Conservation (phyloP, 2,797 vertebrate species). For the Myoxocephalus aenaeus region DNA sequence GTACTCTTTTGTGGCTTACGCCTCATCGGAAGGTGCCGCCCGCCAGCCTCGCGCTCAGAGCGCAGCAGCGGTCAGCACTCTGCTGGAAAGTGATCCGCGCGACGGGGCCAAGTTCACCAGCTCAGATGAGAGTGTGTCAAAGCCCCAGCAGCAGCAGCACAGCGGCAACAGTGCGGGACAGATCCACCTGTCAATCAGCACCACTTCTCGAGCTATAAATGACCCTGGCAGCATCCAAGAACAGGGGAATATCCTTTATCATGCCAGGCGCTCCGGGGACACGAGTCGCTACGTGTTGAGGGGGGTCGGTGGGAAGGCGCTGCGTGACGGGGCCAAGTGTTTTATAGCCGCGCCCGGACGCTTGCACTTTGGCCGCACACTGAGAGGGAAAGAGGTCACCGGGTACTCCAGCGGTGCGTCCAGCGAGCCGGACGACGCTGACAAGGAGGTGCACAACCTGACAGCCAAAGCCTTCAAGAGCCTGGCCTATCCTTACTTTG, state of each 20-base stretch:
- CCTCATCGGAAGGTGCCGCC: conserved; percentile 85
- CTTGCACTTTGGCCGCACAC: conserved; percentile 83
- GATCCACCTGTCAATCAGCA: conserved; percentile 97
- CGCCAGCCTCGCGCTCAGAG: conserved; percentile 20
- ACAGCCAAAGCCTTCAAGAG: conserved; percentile 94
- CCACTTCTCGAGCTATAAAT: conserved; percentile 94
- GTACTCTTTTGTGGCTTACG: conserved; percentile 92
- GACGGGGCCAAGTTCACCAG: conserved; percentile 70
- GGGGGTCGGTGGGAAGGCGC: conserved; percentile 82
- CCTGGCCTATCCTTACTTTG: conserved; percentile 92
- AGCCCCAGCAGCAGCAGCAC: conserved; percentile 58
- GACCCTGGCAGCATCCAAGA: conserved; percentile 87
- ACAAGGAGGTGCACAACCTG: conserved; percentile 95
- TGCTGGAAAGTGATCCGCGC: conserved; percentile 84
- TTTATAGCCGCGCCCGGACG: conserved; percentile 87
- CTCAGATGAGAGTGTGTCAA: conserved; percentile 78
- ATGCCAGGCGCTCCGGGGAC: conserved; percentile 89
- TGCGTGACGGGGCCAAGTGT: conserved; percentile 78
- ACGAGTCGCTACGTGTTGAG: conserved; percentile 86
- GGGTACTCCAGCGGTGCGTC: conserved; percentile 92
- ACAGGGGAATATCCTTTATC: conserved; percentile 85
- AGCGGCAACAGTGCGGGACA: conserved; percentile 83
- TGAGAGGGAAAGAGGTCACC: conserved; percentile 81
- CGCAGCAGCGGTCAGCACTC: conserved; percentile 81
- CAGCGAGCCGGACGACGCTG: conserved; percentile 94